Base-by-base conservation (phyloP, 92 coral and sea anemone genomes). In the Porites cylindrica region DNA sequence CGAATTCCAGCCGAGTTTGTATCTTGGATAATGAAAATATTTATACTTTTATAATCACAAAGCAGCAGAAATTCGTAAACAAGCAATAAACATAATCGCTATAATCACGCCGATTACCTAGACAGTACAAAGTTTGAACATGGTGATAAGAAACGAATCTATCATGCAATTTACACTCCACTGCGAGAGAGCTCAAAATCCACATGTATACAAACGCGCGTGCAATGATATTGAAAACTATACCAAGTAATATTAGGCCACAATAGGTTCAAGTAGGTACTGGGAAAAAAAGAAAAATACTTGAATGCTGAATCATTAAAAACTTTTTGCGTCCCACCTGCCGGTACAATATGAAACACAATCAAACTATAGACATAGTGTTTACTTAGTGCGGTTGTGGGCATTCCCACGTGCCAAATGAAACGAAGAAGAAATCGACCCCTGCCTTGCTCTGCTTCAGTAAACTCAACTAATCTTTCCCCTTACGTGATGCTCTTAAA, bases 31-130 rank as follows among this genome's bases (percentile, higher is more conserved):
- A 93, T 87, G 85, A 95, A 88, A 95, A 95, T 95, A 93, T 95
- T 95, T 91, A 93, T 89, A 89, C 92, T 93, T 90, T 72, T 88
- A 62, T 80, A 90, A 89, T 89, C 93, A 78, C 80, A 91, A 78
- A 68, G 91, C 75, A 90, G 83, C 92, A 94, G 85, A 92, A 94
- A 83, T 91, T 86, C 96, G 86, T 91, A 96, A 96, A 94, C 96
- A 96, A 94, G 97, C 93, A 92, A 94, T 96, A 94, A 92, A 78
- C 91, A 76, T 94, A 88, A 94, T 96, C 97, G 93, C 70, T 70
- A 59, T 95, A 91, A 95, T 95, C 94, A 88, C 94, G 59, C 68
- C 91, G 91, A 95, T 95, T 90, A 95, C 94, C 91, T 72, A 89
- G 91, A 88, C 91, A 91, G 93, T 80, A 82, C 90, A 89, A 88